Conservation (phyloP, 2,113 vertebrate genomes). For the Rhinogobius similis region DNA sequence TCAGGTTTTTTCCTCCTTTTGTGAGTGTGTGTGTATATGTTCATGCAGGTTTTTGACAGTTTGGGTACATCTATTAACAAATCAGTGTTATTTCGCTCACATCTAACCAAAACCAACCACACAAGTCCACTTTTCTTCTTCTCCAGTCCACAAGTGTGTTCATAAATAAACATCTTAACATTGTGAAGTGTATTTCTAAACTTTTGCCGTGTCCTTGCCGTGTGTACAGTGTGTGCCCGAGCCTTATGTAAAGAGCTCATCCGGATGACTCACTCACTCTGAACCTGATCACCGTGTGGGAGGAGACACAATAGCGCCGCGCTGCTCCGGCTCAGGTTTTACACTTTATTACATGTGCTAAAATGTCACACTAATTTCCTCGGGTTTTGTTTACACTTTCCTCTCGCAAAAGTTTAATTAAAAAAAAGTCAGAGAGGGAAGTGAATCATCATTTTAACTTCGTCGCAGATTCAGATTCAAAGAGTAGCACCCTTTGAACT, state of each 20-base stretch:
- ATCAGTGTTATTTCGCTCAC: too few species aligned
- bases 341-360: not conserved
- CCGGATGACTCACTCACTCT: slow-evolving; percentile 59
- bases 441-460: not conserved
- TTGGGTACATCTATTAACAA: too few species aligned
- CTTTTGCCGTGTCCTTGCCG: not conserved
- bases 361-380: not conserved
- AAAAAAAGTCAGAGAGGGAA: not conserved
- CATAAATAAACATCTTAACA: not conserved
- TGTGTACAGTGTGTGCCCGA: slow-evolving; percentile 24
- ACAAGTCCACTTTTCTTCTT: too few species aligned
- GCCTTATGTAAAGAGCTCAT: slow-evolving; percentile 53
- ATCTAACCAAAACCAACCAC: too few species aligned
- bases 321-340: not conserved
- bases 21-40: not conserved
- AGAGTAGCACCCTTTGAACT: not conserved
- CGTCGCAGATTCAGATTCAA: not conserved
- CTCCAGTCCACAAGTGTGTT: too few species aligned
- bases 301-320: slow-evolving; percentile 34
- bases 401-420: not conserved
- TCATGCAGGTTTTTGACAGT: not conserved
- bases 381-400: not conserved
- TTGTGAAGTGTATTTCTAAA: not conserved
- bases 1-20: not conserved
- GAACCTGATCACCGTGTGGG: slow-evolving; percentile 54